Conservation (phyloP, 2,888 invertebrate species). For the Chironomus tentans region DNA sequence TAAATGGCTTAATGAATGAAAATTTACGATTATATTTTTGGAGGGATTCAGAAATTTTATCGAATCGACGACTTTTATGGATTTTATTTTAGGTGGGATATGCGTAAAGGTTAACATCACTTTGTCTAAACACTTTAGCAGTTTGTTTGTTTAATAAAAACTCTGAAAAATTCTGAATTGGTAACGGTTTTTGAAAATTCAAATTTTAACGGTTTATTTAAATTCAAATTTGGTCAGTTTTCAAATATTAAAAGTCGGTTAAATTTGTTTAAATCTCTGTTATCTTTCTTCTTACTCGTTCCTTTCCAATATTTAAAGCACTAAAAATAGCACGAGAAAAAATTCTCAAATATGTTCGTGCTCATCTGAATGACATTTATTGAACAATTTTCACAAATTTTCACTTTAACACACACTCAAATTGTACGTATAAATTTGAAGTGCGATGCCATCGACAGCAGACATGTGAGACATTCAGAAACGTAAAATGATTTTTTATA, state of each 20-base stretch:
- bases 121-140: no score
- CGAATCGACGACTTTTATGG: not conserved
- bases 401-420: not conserved
- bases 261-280: no score
- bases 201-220: no score
- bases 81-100: no score
- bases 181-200: no score
- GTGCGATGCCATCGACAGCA: not conserved
- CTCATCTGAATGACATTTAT: not conserved
- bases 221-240: no score
- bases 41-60: not conserved
- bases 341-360: not conserved
- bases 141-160: no score
- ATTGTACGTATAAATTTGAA: not conserved
- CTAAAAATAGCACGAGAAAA: not conserved
- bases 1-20: constrained; percentile 5
- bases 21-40: constrained; percentile 6
- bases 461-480: not conserved
- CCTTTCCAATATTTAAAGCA: not conserved
- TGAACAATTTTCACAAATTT: not conserved
- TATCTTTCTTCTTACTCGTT: not conserved
- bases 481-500: not conserved
- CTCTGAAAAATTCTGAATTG: no score
- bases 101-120: no score
- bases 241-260: no score